Conservation (phyloP, 1,140 invertebrate genomes). For the Heliconius eleuchia region DNA sequence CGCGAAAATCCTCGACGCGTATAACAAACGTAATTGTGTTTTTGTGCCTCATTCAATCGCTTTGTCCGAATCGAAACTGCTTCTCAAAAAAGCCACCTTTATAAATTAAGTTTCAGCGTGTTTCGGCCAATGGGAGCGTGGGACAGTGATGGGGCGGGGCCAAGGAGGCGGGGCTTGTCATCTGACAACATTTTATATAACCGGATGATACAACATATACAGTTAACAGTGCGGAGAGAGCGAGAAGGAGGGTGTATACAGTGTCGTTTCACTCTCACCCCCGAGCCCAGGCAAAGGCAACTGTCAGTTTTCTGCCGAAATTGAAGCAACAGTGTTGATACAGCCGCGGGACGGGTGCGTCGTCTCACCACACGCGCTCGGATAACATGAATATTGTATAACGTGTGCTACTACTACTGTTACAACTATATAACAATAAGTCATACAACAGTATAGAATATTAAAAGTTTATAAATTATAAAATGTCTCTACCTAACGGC, state of each 20-base stretch:
- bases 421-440: neutral
- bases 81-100: conserved; percentile 79
- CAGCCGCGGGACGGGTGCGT: conserved; percentile 45
- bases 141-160: conserved; percentile 52
- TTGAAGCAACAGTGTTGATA: conserved; percentile 72
- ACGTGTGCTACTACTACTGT: conserved; percentile 4
- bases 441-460: neutral
- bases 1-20: conserved; percentile 57
- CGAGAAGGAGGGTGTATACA: conserved; percentile 62
- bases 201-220: conserved; percentile 78
- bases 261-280: conserved; percentile 60
- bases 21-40: conserved; percentile 79
- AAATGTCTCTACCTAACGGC: conserved; percentile 89
- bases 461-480: conserved; percentile 45
- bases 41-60: conserved; percentile 71
- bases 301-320: conserved; percentile 58
- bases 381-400: conserved; percentile 10
- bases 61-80: conserved; percentile 64
- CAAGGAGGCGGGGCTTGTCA: conserved; percentile 49
- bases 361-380: conserved; percentile 48
- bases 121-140: conserved; percentile 51
- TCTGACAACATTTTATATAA: conserved; percentile 79
- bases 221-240: conserved; percentile 69
- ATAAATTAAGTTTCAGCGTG: conserved; percentile 77
- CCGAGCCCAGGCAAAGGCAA: conserved; percentile 47